Evolutionary conservation across 2,113 vertebrate species (phyloP), one percentile per base, ranked within the genome.

Genomic region (Psammodynastes pulverulentus): DNA sequence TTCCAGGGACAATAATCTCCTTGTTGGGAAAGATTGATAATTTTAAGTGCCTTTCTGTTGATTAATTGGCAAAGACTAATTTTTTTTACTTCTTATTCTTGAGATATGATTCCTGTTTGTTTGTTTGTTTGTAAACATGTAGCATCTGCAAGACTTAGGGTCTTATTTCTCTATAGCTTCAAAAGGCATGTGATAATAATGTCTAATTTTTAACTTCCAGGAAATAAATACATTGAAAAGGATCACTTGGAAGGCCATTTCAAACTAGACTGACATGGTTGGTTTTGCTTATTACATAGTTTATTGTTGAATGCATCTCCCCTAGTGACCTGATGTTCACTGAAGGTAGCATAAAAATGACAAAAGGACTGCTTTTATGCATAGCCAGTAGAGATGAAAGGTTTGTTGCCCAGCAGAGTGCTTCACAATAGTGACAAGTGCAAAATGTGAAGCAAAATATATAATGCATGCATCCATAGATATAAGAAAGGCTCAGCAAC

Each of bases 141-240:
- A 87, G 34, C 0, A 0, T 90, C 94, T 86, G 34, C 93, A 58
- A 12, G 67, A 4, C 34, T 67, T 90, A 87, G 92, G 26, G 15
- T 7, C n/a, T 46, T 85, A 87, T 34, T 54, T 87, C 49, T 89
- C 72, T 91, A 54, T 21, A 91, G 51, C 48, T 89, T n/a, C 1
- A 46, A 43, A 88, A 84, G 39, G 49, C 23, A 6, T 93, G 86
- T 94, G n/a, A 24, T 84, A 53, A 67, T 90, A 0, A 1, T n/a
- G 94, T 93, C 91, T 93, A 0, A 1, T n/a, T 94, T 93, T 90
- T 93, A 52, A 72, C 58, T 21, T 90, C 95, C 88, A 93, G 85
- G 53, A 49, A 89, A 86, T 49, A 67, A 89, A 52, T 29, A 46
- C 5, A 1, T 91, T 89, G 89, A 93, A 94, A 89, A 92, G 56